Evolutionary conservation across 1,140 invertebrate species (phyloP).

Genomic region (Pachyrhynchus sulphureomaculatus): DNA sequence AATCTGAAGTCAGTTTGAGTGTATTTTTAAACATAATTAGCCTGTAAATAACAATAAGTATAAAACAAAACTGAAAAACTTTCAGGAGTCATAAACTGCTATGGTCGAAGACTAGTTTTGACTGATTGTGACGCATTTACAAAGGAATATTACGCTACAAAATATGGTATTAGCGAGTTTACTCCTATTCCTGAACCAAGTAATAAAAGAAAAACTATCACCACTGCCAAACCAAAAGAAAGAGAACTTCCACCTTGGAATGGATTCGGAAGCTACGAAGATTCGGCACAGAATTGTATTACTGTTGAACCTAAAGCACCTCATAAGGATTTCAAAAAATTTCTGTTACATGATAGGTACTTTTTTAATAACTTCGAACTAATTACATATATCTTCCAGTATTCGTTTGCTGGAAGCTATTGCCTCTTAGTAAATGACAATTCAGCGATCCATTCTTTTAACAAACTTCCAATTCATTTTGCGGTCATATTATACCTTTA

Average conservation of each 20-base stretch:
- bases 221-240: slow-evolving; percentile 48
- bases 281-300: slow-evolving; percentile 82
- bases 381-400: not conserved
- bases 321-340: slow-evolving; percentile 76
- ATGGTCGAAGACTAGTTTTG: slow-evolving; percentile 76
- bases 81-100: slow-evolving; percentile 69
- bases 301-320: slow-evolving; percentile 74
- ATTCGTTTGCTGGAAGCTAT: no score
- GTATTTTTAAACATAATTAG: no score
- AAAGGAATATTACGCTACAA: slow-evolving; percentile 75
- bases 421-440: no score
- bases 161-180: slow-evolving; percentile 60
- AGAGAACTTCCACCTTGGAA: slow-evolving; percentile 80
- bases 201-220: slow-evolving; percentile 48
- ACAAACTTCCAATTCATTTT: no score
- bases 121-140: slow-evolving; percentile 87
- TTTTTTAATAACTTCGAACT: slow-evolving; percentile 16
- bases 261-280: slow-evolving; percentile 82
- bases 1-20: no score
- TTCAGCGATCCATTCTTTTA: no score
- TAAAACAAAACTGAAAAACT: no score
- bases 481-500: no score
- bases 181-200: slow-evolving; percentile 56
- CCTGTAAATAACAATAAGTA: no score
- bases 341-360: slow-evolving; percentile 75